Conservation (phyloP, 2,113 vertebrate genomes). For the Boulengeromyrus knoepffleri region DNA sequence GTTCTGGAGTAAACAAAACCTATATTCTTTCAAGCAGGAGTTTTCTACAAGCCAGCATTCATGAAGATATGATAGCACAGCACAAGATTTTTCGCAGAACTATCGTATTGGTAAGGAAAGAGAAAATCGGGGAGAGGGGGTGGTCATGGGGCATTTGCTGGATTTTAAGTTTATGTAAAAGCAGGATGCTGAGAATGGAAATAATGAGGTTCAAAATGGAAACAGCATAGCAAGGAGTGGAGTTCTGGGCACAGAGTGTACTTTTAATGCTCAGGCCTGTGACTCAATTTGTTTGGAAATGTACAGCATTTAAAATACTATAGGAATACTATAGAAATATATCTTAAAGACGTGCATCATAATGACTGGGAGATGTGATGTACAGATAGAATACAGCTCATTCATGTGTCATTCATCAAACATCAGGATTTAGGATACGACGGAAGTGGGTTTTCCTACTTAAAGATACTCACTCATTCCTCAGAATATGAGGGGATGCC, state of each 20-base stretch:
- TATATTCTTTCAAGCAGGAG: background rate
- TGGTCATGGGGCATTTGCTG: background rate
- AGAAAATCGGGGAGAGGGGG: background rate
- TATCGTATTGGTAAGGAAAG: background rate
- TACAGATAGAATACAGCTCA: background rate
- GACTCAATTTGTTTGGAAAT: background rate
- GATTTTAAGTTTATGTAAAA: background rate
- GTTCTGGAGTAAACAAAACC: conserved; percentile 9
- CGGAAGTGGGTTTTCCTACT: background rate
- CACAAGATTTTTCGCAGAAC: background rate
- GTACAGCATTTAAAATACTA: background rate
- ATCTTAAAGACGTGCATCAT: background rate
- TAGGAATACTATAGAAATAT: background rate
- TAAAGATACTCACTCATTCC: background rate
- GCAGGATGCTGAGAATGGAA: background rate
- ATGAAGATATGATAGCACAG: background rate
- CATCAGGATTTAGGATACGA: background rate
- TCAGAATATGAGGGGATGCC: background rate
- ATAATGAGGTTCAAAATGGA: conserved; percentile 1
- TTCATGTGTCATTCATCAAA: background rate
- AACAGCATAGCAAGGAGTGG: background rate
- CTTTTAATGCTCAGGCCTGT: background rate
- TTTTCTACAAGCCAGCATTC: background rate
- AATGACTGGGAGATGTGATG: background rate
- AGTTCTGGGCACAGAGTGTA: background rate